These are phyloP conservation scores for Halcyon senegalensis DNA, from an alignment of 2,113 vertebrate genomes.

Conservation along the genomic window DNA sequence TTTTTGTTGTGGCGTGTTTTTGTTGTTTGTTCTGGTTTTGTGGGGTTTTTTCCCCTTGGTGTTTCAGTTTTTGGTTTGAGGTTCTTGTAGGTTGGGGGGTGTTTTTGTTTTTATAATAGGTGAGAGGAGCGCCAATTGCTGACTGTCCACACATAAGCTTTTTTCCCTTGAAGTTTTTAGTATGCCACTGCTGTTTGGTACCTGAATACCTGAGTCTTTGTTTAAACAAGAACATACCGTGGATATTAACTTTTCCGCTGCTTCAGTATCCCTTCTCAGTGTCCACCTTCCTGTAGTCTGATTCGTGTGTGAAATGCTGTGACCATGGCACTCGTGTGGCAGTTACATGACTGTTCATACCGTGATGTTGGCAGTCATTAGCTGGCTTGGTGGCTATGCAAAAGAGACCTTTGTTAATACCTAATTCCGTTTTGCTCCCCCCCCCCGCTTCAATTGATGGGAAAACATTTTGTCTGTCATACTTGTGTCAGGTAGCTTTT, in stretches of 20 bases:
- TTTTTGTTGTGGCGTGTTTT: neutral
- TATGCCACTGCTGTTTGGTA: neutral
- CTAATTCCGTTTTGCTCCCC: neutral
- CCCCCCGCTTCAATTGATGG: neutral
- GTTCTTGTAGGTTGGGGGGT: neutral
- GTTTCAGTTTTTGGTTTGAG: too few relatives aligned
- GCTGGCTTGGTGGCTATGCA: neutral
- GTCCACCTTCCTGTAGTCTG: neutral
- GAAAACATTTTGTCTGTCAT: neutral
- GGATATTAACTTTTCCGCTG: neutral
- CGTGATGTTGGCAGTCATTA: neutral
- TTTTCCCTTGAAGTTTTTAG: neutral
- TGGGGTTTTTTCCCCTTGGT: too few relatives aligned
- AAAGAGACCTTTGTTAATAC: neutral
- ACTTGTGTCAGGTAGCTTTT: neutral
- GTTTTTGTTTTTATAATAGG: neutral
- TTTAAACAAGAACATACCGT: neutral
- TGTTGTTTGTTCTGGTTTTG: too few relatives aligned
- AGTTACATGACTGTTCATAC: neutral
- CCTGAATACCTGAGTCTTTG: neutral
- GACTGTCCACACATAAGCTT: neutral
- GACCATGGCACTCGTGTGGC: accelerated
- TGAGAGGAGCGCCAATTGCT: neutral
- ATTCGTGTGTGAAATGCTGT: neutral
- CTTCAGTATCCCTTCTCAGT: neutral